phyloP scores from a whole-genome alignment of 1,140 invertebrate species.

The Gonioctena quinquepunctata region DNA sequence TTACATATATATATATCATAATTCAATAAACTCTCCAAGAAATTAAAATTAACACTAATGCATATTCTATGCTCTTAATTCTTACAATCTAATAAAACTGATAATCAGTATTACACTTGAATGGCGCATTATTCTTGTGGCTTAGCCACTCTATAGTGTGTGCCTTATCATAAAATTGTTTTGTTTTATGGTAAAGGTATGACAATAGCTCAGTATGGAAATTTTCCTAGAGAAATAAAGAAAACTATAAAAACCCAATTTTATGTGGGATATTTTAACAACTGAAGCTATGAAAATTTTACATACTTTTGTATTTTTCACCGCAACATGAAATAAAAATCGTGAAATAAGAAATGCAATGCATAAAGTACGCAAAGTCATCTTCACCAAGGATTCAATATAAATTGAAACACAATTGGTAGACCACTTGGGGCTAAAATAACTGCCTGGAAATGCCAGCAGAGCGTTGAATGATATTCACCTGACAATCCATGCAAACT shows the following conservation, averaged over 20 bases:
- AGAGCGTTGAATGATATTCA: too few relatives aligned
- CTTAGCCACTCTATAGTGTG: neutral
- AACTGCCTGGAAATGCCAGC: too few relatives aligned
- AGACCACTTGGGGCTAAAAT: too few relatives aligned
- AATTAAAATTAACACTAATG: neutral
- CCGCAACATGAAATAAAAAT: neutral
- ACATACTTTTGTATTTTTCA: too few relatives aligned
- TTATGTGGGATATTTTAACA: neutral
- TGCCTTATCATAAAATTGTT: neutral
- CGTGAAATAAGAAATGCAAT: too few relatives aligned
- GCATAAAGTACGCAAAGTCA: too few relatives aligned
- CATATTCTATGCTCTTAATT: neutral
- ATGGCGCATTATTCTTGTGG: neutral
- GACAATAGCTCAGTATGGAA: neutral
- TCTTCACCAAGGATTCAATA: too few relatives aligned
- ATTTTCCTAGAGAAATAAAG: neutral
- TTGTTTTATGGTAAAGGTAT: neutral
- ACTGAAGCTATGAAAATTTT: neutral
- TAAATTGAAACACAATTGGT: too few relatives aligned
- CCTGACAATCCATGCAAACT: too few relatives aligned
- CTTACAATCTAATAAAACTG: conserved; percentile 2
- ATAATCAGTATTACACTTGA: neutral
- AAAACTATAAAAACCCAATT: neutral
- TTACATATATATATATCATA: neutral
- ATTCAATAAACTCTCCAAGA: conserved; percentile 13